Evolutionary conservation across 2,113 vertebrate genomes (phyloP).

Genomic region (Cercocebus atys): DNA sequence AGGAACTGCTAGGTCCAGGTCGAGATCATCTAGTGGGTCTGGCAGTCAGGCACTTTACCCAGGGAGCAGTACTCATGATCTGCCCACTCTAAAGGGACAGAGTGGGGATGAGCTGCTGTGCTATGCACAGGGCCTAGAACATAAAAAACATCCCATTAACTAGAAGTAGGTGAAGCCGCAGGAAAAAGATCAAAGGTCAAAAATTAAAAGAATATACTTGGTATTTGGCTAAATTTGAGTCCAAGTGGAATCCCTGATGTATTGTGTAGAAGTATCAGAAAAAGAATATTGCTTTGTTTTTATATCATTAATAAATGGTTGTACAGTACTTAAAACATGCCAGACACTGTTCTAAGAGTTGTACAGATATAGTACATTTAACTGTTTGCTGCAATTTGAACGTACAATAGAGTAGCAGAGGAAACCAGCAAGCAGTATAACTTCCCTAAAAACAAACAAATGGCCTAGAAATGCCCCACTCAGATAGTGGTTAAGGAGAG

Average conservation of each 20-base stretch:
- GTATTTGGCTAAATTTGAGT: neutral
- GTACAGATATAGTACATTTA: neutral
- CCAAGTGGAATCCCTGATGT: neutral
- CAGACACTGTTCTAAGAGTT: neutral
- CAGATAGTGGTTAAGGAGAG: neutral
- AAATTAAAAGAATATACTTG: neutral
- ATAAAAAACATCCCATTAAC: neutral
- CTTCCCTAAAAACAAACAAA: neutral
- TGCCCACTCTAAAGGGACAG: no score
- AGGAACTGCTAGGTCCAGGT: neutral
- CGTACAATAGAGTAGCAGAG: neutral
- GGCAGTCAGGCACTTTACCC: neutral
- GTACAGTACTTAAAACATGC: neutral
- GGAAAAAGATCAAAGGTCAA: neutral
- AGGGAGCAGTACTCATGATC: neutral
- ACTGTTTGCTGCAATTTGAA: neutral
- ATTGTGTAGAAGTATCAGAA: neutral
- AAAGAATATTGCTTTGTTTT: neutral
- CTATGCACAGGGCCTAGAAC: neutral
- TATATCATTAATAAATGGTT: neutral
- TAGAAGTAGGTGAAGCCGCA: neutral
- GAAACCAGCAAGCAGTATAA: neutral
- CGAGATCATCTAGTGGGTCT: neutral
- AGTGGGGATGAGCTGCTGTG: neutral
- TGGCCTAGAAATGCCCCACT: neutral